Evolutionary conservation across 1,140 invertebrate genomes (phyloP).

Genomic region (Laupala kohalensis): DNA sequence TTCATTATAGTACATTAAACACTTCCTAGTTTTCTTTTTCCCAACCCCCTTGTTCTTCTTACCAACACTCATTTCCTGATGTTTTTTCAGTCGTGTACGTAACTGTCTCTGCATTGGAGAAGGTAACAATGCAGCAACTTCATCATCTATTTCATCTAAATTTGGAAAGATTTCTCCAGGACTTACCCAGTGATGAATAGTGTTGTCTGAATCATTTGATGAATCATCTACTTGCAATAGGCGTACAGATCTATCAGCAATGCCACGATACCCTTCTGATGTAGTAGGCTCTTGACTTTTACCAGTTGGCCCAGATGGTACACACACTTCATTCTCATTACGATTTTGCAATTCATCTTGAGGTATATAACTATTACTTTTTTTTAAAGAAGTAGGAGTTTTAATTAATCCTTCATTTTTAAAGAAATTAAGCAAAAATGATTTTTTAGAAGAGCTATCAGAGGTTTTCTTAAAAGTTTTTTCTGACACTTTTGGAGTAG

Average conservation of each 20-base stretch:
- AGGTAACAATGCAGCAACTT: slow-evolving; percentile 28
- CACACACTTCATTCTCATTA: not conserved
- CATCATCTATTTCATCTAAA: slow-evolving; percentile 29
- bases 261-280: not conserved
- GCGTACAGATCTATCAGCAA: not conserved
- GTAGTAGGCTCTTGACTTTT: not conserved
- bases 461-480: too few relatives aligned
- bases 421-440: not conserved
- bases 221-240: not conserved
- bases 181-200: slow-evolving; percentile 16
- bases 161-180: slow-evolving; percentile 36
- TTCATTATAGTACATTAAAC: not conserved
- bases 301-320: not conserved
- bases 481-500: too few relatives aligned
- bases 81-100: not conserved
- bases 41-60: not conserved
- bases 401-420: slow-evolving; percentile 16
- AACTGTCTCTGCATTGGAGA: slow-evolving; percentile 26
- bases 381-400: slow-evolving; percentile 3
- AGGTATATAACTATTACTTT: too few relatives aligned
- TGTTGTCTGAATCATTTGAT: slow-evolving; percentile 18
- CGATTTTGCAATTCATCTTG: not conserved
- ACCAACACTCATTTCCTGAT: not conserved
- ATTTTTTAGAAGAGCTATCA: not conserved
- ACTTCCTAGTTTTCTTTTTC: not conserved